Evolutionary conservation across 1,140 invertebrate species (phyloP).

Genomic region (Antheraea pernyi): DNA sequence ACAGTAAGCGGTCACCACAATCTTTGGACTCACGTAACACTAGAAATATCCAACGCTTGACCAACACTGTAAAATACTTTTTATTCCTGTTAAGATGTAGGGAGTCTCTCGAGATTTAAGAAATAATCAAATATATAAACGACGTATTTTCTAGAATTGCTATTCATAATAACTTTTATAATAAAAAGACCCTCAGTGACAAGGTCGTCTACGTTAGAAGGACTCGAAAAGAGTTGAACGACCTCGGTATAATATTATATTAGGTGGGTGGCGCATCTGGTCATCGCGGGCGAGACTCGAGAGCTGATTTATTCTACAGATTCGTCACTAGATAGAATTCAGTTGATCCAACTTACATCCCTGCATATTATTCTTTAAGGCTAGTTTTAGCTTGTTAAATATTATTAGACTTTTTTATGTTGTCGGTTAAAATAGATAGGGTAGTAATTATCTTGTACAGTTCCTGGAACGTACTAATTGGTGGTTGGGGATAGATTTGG

Average conservation of each 20-base stretch:
- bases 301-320: background rate
- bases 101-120: too few relatives aligned
- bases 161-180: too few relatives aligned
- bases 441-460: too few relatives aligned
- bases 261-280: background rate
- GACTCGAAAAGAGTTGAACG: background rate
- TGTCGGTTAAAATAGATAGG: background rate
- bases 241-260: background rate
- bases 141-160: too few relatives aligned
- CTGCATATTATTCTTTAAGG: background rate
- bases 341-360: background rate
- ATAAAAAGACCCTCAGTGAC: too few relatives aligned
- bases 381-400: background rate
- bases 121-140: slow-evolving; percentile 1
- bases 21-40: too few relatives aligned
- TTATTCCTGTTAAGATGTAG: too few relatives aligned
- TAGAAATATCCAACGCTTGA: too few relatives aligned
- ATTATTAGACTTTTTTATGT: background rate
- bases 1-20: too few relatives aligned
- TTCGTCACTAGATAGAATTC: background rate
- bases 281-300: background rate
- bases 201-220: background rate
- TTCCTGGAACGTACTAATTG: too few relatives aligned
- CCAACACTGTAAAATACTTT: too few relatives aligned
- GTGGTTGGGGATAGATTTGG: too few relatives aligned